Evolutionary conservation across 1,140 invertebrate species (phyloP).

Genomic region (Drosophila athabasca): DNA sequence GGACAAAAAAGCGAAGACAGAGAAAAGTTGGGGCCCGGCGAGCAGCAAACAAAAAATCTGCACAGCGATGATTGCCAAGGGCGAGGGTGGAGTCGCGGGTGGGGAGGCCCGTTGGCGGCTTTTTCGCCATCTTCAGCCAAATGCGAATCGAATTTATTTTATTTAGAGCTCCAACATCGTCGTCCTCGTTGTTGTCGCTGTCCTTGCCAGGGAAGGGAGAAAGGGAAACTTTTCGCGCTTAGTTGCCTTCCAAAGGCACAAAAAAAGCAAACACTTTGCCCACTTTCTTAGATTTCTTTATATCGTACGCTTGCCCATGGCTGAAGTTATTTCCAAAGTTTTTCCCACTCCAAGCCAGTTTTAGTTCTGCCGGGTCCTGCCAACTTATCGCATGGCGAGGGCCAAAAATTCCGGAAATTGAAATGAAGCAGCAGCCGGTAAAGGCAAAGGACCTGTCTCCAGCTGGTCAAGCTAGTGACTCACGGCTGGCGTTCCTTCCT

Average conservation of each 20-base stretch:
- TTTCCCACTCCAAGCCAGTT: slow-evolving; percentile 13
- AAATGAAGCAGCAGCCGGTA: slow-evolving; percentile 35
- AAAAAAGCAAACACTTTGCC: slow-evolving; percentile 26
- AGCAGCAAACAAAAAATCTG: slow-evolving; percentile 19
- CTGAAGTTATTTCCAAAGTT: slow-evolving; percentile 49
- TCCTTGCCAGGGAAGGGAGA: slow-evolving; percentile 7
- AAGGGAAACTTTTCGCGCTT: slow-evolving; percentile 64
- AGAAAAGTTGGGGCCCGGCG: slow-evolving; percentile 29
- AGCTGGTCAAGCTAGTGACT: too few relatives aligned
- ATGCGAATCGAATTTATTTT: slow-evolving; percentile 71
- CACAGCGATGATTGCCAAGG: too few relatives aligned
- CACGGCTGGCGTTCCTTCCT: too few relatives aligned
- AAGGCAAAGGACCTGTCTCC: too few relatives aligned
- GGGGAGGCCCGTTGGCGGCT: too few relatives aligned
- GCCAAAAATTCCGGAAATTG: slow-evolving; percentile 54
- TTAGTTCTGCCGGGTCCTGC: slow-evolving; percentile 7
- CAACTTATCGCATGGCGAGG: slow-evolving; percentile 42
- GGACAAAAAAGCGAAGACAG: slow-evolving; percentile 27
- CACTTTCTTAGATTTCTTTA: slow-evolving; percentile 51
- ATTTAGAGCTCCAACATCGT: slow-evolving; percentile 49
- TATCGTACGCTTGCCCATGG: slow-evolving; percentile 16
- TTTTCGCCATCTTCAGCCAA: slow-evolving; percentile 23
- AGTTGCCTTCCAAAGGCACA: slow-evolving; percentile 46
- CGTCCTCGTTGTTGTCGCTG: slow-evolving; percentile 7
- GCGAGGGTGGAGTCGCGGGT: too few relatives aligned